A percentile compares a stretch with the other conserved stretches of the same genome.
These are phyloP conservation scores for Rhingia rostrata DNA, from an alignment of 2,888 invertebrate genomes.

Conservation along the genomic window DNA sequence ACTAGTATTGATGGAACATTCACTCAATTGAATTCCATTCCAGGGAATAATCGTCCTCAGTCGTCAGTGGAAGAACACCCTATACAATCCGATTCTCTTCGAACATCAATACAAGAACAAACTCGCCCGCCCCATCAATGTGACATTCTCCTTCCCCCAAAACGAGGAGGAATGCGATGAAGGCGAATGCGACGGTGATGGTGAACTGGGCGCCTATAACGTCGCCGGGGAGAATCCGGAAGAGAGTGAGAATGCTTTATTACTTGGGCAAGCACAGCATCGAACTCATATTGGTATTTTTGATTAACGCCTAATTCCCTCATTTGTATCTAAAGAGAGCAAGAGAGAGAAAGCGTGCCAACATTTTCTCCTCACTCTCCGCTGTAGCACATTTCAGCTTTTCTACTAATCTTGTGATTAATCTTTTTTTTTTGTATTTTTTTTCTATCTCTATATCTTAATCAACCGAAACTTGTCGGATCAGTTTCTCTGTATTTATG, in stretches of 20 bases:
- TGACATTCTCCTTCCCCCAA: constrained; percentile 93
- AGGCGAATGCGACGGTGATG: constrained; percentile 82
- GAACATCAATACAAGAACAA: constrained; percentile 95
- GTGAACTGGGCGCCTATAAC: constrained; percentile 80
- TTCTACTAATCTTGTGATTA: constrained; percentile 57
- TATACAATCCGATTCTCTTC: constrained; percentile 95
- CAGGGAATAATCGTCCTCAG: constrained; percentile 97
- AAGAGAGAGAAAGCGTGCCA: constrained; percentile 35
- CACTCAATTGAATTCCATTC: constrained; percentile 35
- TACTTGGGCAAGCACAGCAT: constrained; percentile 83
- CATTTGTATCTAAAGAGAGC: constrained; percentile 75
- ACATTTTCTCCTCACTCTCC: constrained; percentile 59
- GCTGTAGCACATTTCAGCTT: constrained; percentile 75
- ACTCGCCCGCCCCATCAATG: constrained; percentile 91
- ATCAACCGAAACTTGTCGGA: constrained; percentile 5
- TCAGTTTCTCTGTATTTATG: constrained; percentile 19
- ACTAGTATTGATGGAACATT: background rate
- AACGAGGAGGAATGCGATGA: constrained; percentile 86
- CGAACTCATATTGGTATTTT: constrained; percentile 83
- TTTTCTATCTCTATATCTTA: constrained; percentile 30
- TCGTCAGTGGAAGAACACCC: constrained; percentile 97
- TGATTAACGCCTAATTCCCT: constrained; percentile 81
- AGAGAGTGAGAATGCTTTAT: constrained; percentile 83
- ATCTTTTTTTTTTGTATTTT: constrained; percentile 17
- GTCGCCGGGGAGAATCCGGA: constrained; percentile 81